Conservation (phyloP, 2,888 invertebrate genomes). For the Pyrrhosoma nymphula region DNA sequence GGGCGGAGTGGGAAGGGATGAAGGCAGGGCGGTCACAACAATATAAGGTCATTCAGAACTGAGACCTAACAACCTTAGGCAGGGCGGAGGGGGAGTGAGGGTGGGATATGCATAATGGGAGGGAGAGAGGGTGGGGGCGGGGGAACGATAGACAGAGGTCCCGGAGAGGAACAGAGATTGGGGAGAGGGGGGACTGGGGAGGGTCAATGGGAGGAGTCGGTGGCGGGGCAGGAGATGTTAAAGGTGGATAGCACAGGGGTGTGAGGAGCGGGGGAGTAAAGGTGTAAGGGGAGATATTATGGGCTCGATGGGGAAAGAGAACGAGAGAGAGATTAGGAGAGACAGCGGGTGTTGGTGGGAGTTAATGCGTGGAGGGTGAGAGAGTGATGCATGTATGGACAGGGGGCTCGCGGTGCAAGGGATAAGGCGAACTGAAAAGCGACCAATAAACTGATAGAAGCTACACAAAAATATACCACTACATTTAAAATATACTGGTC, state of each 20-base stretch:
- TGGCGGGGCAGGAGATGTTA: not conserved
- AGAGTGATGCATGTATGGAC: too few relatives aligned
- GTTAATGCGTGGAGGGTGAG: too few relatives aligned
- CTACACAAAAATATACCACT: too few relatives aligned
- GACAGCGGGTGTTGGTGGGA: too few relatives aligned
- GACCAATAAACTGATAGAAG: too few relatives aligned
- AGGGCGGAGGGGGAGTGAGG: not conserved
- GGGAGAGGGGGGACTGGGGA: not conserved
- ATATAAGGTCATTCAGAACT: conserved; percentile 58
- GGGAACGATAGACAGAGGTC: not conserved
- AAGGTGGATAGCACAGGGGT: not conserved
- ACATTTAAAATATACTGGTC: too few relatives aligned
- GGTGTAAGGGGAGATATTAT: too few relatives aligned
- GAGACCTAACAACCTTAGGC: conserved; percentile 39
- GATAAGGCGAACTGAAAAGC: too few relatives aligned
- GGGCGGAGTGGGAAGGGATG: not conserved
- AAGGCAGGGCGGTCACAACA: conserved; percentile 13
- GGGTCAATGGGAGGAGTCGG: not conserved
- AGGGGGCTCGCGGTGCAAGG: too few relatives aligned
- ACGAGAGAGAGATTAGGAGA: too few relatives aligned
- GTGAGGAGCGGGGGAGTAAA: not conserved
- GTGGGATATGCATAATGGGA: not conserved
- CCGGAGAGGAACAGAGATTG: not conserved
- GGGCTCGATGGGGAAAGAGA: too few relatives aligned
- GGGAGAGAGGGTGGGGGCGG: not conserved